phyloP scores from a whole-genome alignment of 2,888 invertebrate species.

The Thyatira batis region DNA sequence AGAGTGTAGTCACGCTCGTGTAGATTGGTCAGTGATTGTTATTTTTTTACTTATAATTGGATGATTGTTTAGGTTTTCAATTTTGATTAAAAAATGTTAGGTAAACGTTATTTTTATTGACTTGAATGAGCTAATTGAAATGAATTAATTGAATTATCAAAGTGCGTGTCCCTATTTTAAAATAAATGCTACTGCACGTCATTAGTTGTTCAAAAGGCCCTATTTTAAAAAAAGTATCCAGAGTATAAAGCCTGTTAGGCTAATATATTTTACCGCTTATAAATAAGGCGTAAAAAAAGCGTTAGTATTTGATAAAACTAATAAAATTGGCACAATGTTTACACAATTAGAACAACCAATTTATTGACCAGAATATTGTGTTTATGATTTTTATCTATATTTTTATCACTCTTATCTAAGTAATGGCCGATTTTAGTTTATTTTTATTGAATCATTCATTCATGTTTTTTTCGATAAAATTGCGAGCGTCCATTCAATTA shows the following conservation, averaged over 20 bases:
- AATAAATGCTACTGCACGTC: too few relatives aligned
- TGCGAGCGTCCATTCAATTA: not conserved
- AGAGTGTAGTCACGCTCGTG: constrained; percentile 50
- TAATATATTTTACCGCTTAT: too few relatives aligned
- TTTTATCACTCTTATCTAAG: not conserved
- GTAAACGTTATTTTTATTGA: not conserved
- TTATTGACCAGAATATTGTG: not conserved
- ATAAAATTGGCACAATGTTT: too few relatives aligned
- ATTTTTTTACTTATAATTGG: constrained; percentile 27
- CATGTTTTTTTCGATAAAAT: not conserved
- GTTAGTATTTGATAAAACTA: too few relatives aligned
- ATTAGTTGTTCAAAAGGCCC: too few relatives aligned
- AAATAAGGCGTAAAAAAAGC: too few relatives aligned
- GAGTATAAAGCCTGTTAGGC: too few relatives aligned
- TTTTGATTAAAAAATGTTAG: not conserved
- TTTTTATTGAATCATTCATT: not conserved
- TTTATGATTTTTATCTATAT: not conserved
- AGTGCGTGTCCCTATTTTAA: too few relatives aligned
- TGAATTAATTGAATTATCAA: too few relatives aligned
- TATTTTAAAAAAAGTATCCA: too few relatives aligned
- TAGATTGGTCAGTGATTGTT: constrained; percentile 41
- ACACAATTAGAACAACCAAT: not conserved
- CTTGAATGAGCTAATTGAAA: not conserved
- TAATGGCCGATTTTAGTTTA: not conserved
- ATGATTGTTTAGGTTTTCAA: constrained; percentile 7